Conservation (phyloP, 2,797 vertebrate genomes). For the Pristis pectinata region DNA sequence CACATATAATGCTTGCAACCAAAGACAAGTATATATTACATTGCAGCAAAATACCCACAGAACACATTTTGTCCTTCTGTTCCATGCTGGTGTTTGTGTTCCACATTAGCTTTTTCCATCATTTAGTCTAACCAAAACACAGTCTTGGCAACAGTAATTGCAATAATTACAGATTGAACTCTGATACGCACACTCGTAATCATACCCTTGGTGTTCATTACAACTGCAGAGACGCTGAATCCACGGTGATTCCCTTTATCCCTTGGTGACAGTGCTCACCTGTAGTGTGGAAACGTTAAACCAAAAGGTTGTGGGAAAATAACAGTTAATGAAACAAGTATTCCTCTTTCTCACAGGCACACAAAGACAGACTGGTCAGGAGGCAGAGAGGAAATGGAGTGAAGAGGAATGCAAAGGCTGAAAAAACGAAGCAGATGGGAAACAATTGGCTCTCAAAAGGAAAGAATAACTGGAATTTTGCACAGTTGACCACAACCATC, state of each 20-base stretch:
- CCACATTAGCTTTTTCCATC: neutral
- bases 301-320: neutral
- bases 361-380: neutral
- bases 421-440: neutral
- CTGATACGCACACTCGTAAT: neutral
- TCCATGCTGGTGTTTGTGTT: neutral
- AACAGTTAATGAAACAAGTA: neutral
- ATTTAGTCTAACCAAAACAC: neutral
- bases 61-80: neutral
- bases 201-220: neutral
- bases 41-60: neutral
- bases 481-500: neutral
- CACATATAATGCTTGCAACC: too few species aligned
- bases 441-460: neutral
- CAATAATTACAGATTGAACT: neutral
- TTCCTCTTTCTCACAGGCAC: neutral
- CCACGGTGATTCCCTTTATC: neutral
- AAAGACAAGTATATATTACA: neutral
- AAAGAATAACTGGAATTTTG: neutral
- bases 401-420: neutral
- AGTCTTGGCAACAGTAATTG: neutral
- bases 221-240: neutral
- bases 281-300: neutral
- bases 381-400: neutral
- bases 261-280: neutral